Evolutionary conservation across 1,140 invertebrate species (phyloP), one percentile per base, ranked within the genome.

Genomic region (Orius insidiosus): DNA sequence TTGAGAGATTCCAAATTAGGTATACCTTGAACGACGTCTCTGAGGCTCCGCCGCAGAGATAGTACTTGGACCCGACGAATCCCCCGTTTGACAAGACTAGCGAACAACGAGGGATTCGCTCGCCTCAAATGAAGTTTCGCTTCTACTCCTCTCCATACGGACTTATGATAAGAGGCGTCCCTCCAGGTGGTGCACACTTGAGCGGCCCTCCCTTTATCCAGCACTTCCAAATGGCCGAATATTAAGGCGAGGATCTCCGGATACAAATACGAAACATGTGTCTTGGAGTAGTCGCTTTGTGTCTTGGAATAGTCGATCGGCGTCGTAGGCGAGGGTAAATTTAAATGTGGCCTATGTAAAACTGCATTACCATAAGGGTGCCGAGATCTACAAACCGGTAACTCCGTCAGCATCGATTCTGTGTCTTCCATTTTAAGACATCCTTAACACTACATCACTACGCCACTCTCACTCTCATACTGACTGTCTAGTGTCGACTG

Each of bases 201-300:
- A 2, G 88, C 85, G 2, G 80, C 88, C 18, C 85, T 66, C 0
- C 90, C 57, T 60, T 87, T 76, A 65, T 93, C 89, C 54, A 77
- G 67, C 4, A 93, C 85, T 8, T 86, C 80, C 54, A 95, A 67
- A 62, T 88, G 80, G 54, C 82, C 75, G 60, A 96, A 95, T 56
- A 96, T 93, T 51, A 90, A 72, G 14, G 87, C 83, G 19, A 96
- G 64, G 46, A 95, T 76, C 60, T 95, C 89, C 2, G 90, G 89
- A 64, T 93, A 94, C 10, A 94, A 68, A 56, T 80, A 75, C 10
- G 83, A 84, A 50, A 93, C 82, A 64, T 89, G 84, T 38, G 80
- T 82, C 24, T 24, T 24, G 3, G 24, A 24, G 24, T 24, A 24
- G 24, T 24, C 24, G 7, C 24, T 24, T 24, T 24, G 24, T 24